Evolutionary conservation across 2,797 vertebrate species (phyloP).

Genomic region (Hydrophis major): DNA sequence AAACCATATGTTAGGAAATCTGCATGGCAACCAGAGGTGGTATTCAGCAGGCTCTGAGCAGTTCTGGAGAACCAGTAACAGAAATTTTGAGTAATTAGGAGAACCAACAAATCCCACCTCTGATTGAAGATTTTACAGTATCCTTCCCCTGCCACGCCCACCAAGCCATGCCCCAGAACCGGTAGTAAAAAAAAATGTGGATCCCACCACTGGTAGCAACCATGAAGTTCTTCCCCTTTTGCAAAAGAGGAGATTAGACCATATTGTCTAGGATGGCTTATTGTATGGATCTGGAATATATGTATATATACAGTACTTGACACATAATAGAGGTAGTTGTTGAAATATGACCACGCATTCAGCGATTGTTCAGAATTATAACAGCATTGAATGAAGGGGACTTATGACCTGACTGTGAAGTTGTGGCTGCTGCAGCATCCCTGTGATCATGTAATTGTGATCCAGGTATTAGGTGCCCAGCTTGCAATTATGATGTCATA

Average conservation of each 20-base stretch:
- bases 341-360: not conserved
- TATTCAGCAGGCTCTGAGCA: no score
- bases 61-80: no score
- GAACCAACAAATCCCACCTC: no score
- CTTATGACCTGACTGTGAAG: not conserved
- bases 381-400: not conserved
- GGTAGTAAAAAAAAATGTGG: no score
- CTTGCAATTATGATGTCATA: not conserved
- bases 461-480: not conserved
- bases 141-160: no score
- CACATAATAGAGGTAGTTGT: not conserved
- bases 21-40: no score
- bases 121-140: no score
- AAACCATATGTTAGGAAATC: not conserved
- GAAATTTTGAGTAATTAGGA: no score
- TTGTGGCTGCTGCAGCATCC: not conserved
- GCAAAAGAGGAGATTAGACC: no score
- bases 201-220: not conserved
- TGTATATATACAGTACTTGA: not conserved
- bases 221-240: not conserved
- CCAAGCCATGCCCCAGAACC: no score
- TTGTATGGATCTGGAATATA: not conserved
- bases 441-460: not conserved
- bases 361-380: not conserved
- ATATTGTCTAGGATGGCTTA: not conserved